phyloP scores from a whole-genome alignment of 1,140 invertebrate species.

The Mercenaria mercenaria region DNA sequence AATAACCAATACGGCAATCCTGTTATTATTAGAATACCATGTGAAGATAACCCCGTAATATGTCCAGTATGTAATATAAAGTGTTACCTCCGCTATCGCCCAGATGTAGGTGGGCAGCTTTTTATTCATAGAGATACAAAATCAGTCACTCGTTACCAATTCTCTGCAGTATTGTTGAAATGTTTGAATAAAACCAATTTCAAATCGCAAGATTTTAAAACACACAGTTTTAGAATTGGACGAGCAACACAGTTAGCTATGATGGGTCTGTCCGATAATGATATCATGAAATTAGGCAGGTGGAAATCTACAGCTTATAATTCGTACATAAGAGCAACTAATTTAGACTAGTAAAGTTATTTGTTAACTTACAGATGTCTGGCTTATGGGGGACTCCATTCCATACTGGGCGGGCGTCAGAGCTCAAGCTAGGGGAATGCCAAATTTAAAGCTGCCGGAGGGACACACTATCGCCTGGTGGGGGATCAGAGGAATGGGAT shows the following conservation, averaged over 20 bases:
- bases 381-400: slow-evolving; percentile 14
- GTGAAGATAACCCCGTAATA: not conserved
- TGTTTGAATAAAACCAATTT: not conserved
- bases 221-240: not conserved
- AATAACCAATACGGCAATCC: not conserved
- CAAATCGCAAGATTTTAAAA: not conserved
- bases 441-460: not conserved
- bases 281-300: not conserved
- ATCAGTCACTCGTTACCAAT: not conserved
- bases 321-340: not conserved
- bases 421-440: not conserved
- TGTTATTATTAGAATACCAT: not conserved
- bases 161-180: not conserved
- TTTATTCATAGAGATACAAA: not conserved
- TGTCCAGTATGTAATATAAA: not conserved
- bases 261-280: not conserved
- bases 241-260: not conserved
- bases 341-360: not conserved
- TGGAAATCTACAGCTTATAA: not conserved
- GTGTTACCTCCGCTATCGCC: not conserved
- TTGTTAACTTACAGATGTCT: slow-evolving; percentile 2
- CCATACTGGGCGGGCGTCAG: not conserved
- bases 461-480: not conserved
- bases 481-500: not conserved
- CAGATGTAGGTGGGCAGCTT: not conserved